Conservation (phyloP, 53 echinoderm and acorn worm genomes). For the Henricia sp. region DNA sequence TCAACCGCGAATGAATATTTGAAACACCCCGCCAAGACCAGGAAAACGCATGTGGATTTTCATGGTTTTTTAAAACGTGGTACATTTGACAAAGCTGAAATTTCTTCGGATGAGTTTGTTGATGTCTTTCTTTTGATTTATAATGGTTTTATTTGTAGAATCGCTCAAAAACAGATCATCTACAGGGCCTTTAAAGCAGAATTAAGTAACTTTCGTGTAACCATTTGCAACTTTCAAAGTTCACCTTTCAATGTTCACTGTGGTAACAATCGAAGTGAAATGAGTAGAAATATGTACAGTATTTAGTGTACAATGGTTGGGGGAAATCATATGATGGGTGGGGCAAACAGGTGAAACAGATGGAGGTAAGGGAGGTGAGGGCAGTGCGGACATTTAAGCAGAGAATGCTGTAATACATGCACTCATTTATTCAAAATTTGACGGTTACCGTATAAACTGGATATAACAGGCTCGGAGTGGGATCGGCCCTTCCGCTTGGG, state of each 20-base stretch:
- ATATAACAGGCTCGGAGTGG: slow-evolving; percentile 27
- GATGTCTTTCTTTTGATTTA: too few species aligned
- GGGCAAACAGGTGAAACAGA: not conserved
- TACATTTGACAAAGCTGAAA: too few species aligned
- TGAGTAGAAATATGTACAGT: not conserved
- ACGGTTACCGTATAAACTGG: slow-evolving; percentile 22
- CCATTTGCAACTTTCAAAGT: not conserved
- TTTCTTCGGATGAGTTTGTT: too few species aligned
- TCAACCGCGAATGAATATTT: too few species aligned
- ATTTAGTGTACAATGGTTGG: not conserved
- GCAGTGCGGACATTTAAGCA: not conserved
- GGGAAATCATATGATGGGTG: not conserved
- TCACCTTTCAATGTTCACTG: not conserved
- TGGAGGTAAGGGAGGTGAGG: not conserved
- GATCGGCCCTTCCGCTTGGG: slow-evolving; percentile 26
- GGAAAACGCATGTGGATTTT: too few species aligned
- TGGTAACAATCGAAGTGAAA: not conserved
- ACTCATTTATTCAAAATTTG: not conserved
- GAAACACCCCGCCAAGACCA: too few species aligned
- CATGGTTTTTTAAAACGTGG: too few species aligned
- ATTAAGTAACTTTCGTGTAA: not conserved
- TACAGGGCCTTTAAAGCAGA: too few species aligned
- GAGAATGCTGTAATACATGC: not conserved
- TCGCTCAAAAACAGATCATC: too few species aligned
- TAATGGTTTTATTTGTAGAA: too few species aligned